Evolutionary conservation across 2,797 vertebrate genomes (phyloP), one percentile per base, ranked within the genome.

Genomic region (Adrianichthys oophorus): DNA sequence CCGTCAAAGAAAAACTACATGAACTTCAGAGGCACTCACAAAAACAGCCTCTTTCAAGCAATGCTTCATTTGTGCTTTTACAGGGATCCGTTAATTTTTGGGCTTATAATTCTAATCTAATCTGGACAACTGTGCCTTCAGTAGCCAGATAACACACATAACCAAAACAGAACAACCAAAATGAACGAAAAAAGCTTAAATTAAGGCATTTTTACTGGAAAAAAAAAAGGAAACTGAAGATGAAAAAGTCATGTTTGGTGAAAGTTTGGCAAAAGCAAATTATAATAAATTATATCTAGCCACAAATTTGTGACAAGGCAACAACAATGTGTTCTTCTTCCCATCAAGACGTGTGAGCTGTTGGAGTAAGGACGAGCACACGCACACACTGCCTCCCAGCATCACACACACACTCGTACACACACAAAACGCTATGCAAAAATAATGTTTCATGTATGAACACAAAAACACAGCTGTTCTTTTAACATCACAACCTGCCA

Each of bases 221-320:
- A 80, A 82, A 89, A 59, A 69, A 57, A 26, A 80, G 67, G 55
- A 74, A 83, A 74, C 59, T 52, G 14, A 68, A 56, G 62, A 65
- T 73, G 58, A 80, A 78, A 81, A 78, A 56, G 78, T 82, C 66
- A 71, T 90, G 90, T 91, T 92, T 92, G 91, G 90, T 91, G 85
- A 90, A 82, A 78, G 82, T 91, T 88, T 90, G 87, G 85, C 90
- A 87, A 91, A 85, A 90, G 87, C 81, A 89, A 48, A 87, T 60
- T 48, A 83, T 68, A 86, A 90, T 91, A 90, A 91, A 88, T 90
- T 83, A 87, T 81, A 87, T 78, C 76, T 52, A 83, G 88, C 85
- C 90, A 89, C 90, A 74, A 73, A 85, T 61, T 41, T 76, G 88
- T 90, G 91, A 91, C 90, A 92, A 92, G 90, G 91, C 92, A 92